Percentiles rank a stretch among this genome's conserved stretches.
phyloP scores from a whole-genome alignment of 2,888 invertebrate genomes.

The Leptinotarsa juncta region DNA sequence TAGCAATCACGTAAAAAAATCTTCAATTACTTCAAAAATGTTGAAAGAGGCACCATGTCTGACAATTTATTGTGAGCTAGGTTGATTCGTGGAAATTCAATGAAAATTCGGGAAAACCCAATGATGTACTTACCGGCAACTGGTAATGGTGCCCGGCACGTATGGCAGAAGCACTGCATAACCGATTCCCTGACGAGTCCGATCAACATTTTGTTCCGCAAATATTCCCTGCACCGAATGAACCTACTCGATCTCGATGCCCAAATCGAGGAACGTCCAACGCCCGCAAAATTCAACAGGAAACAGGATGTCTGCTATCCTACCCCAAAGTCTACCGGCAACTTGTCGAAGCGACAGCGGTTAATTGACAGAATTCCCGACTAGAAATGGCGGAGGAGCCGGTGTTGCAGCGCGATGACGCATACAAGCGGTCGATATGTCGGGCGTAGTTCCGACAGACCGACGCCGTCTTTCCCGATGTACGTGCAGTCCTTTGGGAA shows the following conservation, averaged over 20 bases:
- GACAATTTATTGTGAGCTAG: too few relatives aligned
- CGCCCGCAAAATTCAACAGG: conserved; percentile 21
- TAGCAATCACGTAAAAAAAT: too few relatives aligned
- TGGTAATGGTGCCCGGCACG: conserved; percentile 87
- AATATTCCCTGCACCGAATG: background rate
- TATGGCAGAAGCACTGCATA: conserved; percentile 94
- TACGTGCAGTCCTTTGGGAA: conserved; percentile 37
- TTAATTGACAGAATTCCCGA: conserved; percentile 55
- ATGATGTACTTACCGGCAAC: conserved; percentile 76
- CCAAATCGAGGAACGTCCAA: conserved; percentile 1
- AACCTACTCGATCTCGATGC: background rate
- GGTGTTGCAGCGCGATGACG: conserved; percentile 58
- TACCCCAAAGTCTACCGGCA: conserved; percentile 28
- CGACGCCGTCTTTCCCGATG: conserved; percentile 47
- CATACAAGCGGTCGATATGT: conserved; percentile 64
- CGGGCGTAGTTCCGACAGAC: conserved; percentile 58
- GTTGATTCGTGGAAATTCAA: background rate
- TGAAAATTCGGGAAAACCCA: conserved; percentile 15
- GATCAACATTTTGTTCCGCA: conserved; percentile 78
- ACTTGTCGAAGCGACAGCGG: conserved; percentile 57
- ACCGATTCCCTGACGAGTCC: conserved; percentile 91
- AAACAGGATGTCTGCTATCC: conserved; percentile 20
- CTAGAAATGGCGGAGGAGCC: conserved; percentile 62
- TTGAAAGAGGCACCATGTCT: too few relatives aligned
- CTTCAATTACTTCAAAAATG: too few relatives aligned